Percentiles rank a stretch among this genome's conserved stretches.
Conservation (phyloP, 2,888 invertebrate genomes). For the Rotaria macrura region DNA sequence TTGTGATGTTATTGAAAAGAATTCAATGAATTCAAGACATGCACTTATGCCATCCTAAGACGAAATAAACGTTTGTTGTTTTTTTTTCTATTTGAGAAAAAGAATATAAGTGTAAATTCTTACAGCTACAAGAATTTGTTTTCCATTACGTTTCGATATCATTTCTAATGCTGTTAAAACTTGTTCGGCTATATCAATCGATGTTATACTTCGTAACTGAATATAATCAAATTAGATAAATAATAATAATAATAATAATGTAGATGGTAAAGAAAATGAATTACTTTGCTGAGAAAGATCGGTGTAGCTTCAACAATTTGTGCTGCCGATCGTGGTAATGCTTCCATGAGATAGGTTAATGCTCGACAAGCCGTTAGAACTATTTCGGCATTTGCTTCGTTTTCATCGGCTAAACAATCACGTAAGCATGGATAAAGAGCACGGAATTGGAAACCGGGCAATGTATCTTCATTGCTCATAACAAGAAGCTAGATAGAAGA, state of each 20-base stretch:
- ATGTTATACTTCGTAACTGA: constrained; percentile 86
- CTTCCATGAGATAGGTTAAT: constrained; percentile 96
- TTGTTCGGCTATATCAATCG: constrained; percentile 99
- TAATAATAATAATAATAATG: constrained; percentile 23
- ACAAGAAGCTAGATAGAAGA: constrained; percentile 64
- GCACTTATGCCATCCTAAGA: constrained; percentile 81
- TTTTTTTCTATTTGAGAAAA: too few relatives aligned
- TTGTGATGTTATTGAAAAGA: constrained; percentile 95
- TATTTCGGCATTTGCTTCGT: constrained; percentile 80
- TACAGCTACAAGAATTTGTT: constrained; percentile 65
- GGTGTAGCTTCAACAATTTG: constrained; percentile 94
- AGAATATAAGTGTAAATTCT: too few relatives aligned
- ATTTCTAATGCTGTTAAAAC: constrained; percentile 91
- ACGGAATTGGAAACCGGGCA: constrained; percentile 93
- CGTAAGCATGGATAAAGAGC: constrained; percentile 91
- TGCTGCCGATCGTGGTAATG: constrained; percentile 78
- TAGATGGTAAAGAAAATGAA: too few relatives aligned
- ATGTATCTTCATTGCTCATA: constrained; percentile 96
- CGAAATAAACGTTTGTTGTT: too few relatives aligned
- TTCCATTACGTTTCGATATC: constrained; percentile 86
- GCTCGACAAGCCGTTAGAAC: constrained; percentile 98
- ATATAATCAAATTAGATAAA: too few relatives aligned
- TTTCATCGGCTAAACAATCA: constrained; percentile 80
- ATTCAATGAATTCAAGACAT: constrained; percentile 88
- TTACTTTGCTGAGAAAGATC: constrained; percentile 73